Evolutionary conservation across 2,797 vertebrate genomes (phyloP).

Genomic region (Coranthus polyacanthus): DNA sequence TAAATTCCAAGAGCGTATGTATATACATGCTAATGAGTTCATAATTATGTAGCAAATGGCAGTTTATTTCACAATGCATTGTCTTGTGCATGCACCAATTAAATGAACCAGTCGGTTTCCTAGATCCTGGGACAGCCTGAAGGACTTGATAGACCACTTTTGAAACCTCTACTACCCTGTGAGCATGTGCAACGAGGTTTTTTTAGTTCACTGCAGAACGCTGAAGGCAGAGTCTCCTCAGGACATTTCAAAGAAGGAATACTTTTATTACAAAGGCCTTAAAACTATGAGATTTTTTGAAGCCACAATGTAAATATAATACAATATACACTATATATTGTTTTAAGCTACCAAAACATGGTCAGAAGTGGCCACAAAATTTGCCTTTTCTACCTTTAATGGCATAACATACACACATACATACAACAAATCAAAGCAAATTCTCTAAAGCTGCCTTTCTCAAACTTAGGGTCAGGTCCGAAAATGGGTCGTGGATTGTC

Average conservation of each 20-base stretch:
- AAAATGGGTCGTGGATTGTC: no score
- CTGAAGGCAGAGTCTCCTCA: not conserved
- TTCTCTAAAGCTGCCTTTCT: no score
- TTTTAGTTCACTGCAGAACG: slow-evolving; percentile 16
- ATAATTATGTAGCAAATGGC: slow-evolving; percentile 12
- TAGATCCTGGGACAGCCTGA: slow-evolving; percentile 13
- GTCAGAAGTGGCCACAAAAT: no score
- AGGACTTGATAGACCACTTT: not conserved
- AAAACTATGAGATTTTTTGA: no score
- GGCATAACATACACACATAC: no score
- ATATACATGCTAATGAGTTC: slow-evolving; percentile 8
- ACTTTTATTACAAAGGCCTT: not conserved
- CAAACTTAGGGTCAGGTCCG: no score
- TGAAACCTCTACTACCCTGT: slow-evolving; percentile 20
- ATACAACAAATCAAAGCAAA: no score
- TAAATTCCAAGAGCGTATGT: slow-evolving; percentile 2
- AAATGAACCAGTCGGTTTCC: slow-evolving; percentile 12
- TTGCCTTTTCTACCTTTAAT: no score
- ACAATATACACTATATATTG: no score
- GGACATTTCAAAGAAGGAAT: slow-evolving; percentile 4
- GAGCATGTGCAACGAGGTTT: slow-evolving; percentile 23
- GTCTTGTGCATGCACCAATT: not conserved
- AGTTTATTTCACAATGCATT: slow-evolving; percentile 4
- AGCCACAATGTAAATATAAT: no score
- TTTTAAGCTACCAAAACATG: no score